Evolutionary conservation across 2,888 invertebrate species (phyloP).

Genomic region (Embidobia sp.): DNA sequence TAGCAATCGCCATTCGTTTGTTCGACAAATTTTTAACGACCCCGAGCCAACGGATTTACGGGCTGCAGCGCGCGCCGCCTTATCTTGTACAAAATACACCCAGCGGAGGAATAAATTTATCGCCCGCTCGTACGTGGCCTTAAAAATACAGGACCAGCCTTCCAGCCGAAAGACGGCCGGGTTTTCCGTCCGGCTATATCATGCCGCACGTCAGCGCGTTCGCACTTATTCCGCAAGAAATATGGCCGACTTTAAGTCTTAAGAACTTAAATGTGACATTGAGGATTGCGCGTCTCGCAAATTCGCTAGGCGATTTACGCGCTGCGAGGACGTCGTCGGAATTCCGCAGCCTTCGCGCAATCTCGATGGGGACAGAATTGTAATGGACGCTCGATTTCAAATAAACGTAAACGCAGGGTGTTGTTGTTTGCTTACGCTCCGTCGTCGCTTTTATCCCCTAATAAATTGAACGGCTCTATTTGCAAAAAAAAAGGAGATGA

Average conservation of each 20-base stretch:
- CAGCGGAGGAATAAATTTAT: constrained; percentile 61
- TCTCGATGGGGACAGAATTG: too few relatives aligned
- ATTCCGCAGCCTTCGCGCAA: too few relatives aligned
- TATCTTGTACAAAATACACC: constrained; percentile 62
- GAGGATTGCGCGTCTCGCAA: constrained; percentile 50
- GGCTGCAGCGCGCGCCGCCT: constrained; percentile 39
- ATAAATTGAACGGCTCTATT: too few relatives aligned
- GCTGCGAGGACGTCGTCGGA: too few relatives aligned
- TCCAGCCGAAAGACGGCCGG: constrained; percentile 38
- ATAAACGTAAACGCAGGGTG: too few relatives aligned
- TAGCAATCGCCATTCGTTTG: constrained; percentile 44
- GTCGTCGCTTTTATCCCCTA: too few relatives aligned
- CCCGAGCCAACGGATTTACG: constrained; percentile 46
- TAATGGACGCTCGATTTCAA: too few relatives aligned
- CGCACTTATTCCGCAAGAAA: constrained; percentile 60
- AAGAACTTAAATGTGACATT: constrained; percentile 58
- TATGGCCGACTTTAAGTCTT: constrained; percentile 59
- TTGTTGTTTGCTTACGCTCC: too few relatives aligned
- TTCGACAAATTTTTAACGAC: constrained; percentile 59
- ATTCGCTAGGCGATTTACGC: constrained; percentile 36
- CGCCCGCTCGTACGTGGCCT: constrained; percentile 41
- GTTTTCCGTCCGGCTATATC: constrained; percentile 56
- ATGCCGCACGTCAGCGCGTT: constrained; percentile 60
- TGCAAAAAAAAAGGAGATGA: too few relatives aligned
- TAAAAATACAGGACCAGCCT: constrained; percentile 61